These are phyloP conservation scores for Channa maculata DNA, from an alignment of 2,113 vertebrate species.

Conservation along the genomic window DNA sequence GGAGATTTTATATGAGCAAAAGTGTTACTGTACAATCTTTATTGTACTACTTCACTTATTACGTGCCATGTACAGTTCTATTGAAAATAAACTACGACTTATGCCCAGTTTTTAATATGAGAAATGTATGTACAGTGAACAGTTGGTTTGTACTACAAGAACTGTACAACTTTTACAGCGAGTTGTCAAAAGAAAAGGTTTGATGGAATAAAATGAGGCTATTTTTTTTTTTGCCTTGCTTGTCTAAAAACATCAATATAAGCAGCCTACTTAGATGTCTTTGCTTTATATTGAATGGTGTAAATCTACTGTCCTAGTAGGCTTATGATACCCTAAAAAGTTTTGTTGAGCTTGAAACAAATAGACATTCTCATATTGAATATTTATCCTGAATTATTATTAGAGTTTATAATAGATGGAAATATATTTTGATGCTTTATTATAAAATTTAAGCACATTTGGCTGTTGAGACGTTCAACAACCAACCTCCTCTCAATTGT, in stretches of 20 bases:
- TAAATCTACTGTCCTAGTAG: conserved; percentile 22
- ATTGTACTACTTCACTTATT: conserved; percentile 37
- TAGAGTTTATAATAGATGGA: conserved; percentile 25
- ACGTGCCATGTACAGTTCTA: conserved; percentile 38
- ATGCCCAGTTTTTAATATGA: conserved; percentile 20
- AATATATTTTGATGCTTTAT: conserved; percentile 40
- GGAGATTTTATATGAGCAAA: conserved; percentile 12
- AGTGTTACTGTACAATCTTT: conserved; percentile 2
- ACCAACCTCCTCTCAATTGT: conserved; percentile 41
- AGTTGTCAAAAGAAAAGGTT: conserved; percentile 35
- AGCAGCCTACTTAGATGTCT: conserved; percentile 25
- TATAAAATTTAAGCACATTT: conserved; percentile 3
- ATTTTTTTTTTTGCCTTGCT: conserved; percentile 60
- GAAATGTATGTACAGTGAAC: not conserved
- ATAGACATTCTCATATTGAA: conserved; percentile 4
- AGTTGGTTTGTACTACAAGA: conserved; percentile 8
- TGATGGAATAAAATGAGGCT: conserved; percentile 14
- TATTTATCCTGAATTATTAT: not conserved
- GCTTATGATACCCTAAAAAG: conserved; percentile 1
- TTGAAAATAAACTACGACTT: not conserved
- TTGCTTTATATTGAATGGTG: conserved; percentile 10
- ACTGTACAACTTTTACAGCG: conserved; percentile 31
- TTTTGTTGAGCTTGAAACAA: conserved; percentile 33
- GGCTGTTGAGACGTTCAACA: conserved; percentile 21
- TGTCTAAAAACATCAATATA: conserved; percentile 34